Base-by-base conservation (phyloP, 2,113 vertebrate genomes). In the Petroica traversi region DNA sequence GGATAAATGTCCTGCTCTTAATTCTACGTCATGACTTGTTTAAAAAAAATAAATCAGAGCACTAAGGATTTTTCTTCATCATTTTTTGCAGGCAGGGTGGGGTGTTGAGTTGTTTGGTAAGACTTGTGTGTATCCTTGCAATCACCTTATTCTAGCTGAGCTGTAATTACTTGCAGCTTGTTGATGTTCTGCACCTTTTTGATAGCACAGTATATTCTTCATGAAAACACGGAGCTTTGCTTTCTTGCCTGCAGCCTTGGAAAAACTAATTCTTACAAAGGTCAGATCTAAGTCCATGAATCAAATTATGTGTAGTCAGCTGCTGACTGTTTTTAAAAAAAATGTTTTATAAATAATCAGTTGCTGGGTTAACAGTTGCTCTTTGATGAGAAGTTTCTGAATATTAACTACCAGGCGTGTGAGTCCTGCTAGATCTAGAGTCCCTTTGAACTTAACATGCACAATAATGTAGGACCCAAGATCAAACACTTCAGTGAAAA, bases 401-500 rank as follows among this genome's bases (percentile, higher is more conserved):
- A 90, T 92, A 88, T 88, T 80, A 78, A 89, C 43, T 45, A 34
- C 3, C 4, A 20, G 40, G 36, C 2, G 0, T 77, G n/a, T 48
- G 48, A 80, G 26, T 84, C 58, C 45, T 93, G 54, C 43, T 46
- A 51, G 48, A 74, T 86, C 31, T 63, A 11, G 19, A 90, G 24
- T 77, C 59, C 67, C 76, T 97, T 95, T 93, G 92, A 97, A 92
- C 59, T 91, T 66, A 12, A 51, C 19, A 18, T 17, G 63, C 49
- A 19, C 75, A 55, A 3, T 66, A 77, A 54, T 3, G 11, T 25
- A 63, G 43, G 51, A 77, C 36, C 91, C 1, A 0, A 69, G 62
- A 95, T 94, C 83, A 96, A 86, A 94, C 72, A 24, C 68, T 67
- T 34, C 14, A 33, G 31, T 71, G 83, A 88, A 94, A 94, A 71